Evolutionary conservation across 1,140 invertebrate species (phyloP), one percentile per base, ranked within the genome.

Genomic region (Hylaeus volcanicus): DNA sequence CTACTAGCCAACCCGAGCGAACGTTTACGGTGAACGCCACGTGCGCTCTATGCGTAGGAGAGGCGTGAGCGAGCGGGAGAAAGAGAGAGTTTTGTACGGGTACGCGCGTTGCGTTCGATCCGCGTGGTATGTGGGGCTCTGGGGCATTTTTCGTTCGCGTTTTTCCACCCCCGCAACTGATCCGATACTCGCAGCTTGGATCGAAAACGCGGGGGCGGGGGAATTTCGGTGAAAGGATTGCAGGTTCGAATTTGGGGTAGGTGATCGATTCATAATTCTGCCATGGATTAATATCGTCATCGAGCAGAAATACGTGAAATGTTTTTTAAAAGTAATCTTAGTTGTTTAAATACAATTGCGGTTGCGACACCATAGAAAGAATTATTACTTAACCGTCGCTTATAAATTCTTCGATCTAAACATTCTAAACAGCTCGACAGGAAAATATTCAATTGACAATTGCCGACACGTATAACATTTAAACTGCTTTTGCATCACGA

Each of bases 41-140:
- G 90, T 91, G 91, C 86, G 76, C 82, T 90, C 88, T 84, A 90
- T 88, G 86, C 87, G 84, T 90, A 79, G 85, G 88, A 90, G 84
- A 83, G 73, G 86, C 86, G 78, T 71, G 84, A 74, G n/a, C 55
- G 71, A 53, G 84, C 77, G n/a, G 51, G 71, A 58, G 45, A 53
- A 15, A 63, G 64, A 53, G 72, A 77, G 64, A 65, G 74, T 63
- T 5, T 9, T 26, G 15, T 55, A 9, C 63, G 43, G 51, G 74
- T 55, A 66, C 72, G 64, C 55, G 63, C 48, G 58, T 64, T 56
- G 69, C 55, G 69, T 85, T 83, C 84, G 85, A 81, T 81, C 73
- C 78, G 43, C 72, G 41, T 82, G 78, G 87, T 92, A 92, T 92
- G 86, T 92, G 86, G 91, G 89, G 89, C 87, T 92, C 85, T 92